Evolutionary conservation across 2,888 invertebrate species (phyloP).

Genomic region (Diachrysia chrysitis): DNA sequence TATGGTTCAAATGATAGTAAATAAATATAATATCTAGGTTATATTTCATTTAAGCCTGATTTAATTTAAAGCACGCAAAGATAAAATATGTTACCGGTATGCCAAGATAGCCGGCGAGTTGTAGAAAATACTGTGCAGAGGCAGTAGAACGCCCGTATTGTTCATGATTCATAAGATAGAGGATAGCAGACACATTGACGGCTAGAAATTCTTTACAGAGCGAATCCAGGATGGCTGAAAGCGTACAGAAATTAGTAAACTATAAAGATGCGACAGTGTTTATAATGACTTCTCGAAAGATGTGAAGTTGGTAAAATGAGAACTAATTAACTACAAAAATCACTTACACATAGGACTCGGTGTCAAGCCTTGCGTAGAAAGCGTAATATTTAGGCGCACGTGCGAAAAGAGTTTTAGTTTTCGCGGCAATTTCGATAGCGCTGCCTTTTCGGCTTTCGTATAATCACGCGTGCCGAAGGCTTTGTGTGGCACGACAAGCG

Average conservation of each 20-base stretch:
- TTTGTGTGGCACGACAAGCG: conserved; percentile 93
- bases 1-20: conserved; percentile 14
- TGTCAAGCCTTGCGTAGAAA: conserved; percentile 92
- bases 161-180: conserved; percentile 98
- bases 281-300: conserved; percentile 37
- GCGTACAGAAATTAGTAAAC: conserved; percentile 70
- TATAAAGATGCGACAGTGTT: conserved; percentile 43
- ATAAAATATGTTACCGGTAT: conserved; percentile 92
- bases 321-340: conserved; percentile 17
- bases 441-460: conserved; percentile 91
- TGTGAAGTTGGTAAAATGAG: conserved; percentile 30
- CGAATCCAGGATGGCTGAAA: conserved; percentile 95
- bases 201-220: conserved; percentile 96
- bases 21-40: neutral
- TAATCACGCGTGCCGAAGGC: conserved; percentile 93
- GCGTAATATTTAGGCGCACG: conserved; percentile 91
- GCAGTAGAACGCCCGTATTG: conserved; percentile 97
- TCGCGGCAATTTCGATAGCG: conserved; percentile 91
- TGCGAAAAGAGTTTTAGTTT: conserved; percentile 92
- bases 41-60: no score
- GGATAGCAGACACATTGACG: conserved; percentile 96
- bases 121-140: conserved; percentile 97
- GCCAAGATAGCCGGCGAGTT: conserved; percentile 97
- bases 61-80: conserved; percentile 47
- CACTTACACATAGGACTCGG: conserved; percentile 93